phyloP scores from a whole-genome alignment of 2,797 vertebrate genomes.

The Premnoplex brunnescens region DNA sequence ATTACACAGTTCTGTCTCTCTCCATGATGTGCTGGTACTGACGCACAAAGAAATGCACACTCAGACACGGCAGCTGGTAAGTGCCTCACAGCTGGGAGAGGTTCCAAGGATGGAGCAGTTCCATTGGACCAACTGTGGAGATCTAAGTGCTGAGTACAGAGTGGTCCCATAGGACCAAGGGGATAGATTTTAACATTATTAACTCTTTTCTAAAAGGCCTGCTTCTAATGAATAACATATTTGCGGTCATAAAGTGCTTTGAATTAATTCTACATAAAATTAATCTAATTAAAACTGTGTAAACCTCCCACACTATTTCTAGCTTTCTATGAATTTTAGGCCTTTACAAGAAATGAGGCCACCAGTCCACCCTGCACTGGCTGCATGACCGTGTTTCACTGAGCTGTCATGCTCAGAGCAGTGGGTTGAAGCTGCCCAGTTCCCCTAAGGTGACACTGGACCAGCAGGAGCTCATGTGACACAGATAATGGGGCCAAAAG shows the following conservation, averaged over 20 bases:
- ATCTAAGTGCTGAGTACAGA: background rate
- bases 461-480: background rate
- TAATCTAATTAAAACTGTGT: background rate
- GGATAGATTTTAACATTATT: background rate
- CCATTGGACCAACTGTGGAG: background rate
- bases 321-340: background rate
- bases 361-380: background rate
- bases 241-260: background rate
- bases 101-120: background rate
- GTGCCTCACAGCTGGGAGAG: background rate
- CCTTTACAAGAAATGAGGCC: background rate
- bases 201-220: background rate
- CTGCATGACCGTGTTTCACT: background rate
- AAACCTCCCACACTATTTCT: background rate
- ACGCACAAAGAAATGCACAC: background rate
- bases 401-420: background rate
- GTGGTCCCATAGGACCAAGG: background rate
- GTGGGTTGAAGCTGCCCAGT: background rate
- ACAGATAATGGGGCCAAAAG: background rate
- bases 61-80: background rate
- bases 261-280: background rate
- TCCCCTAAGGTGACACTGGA: background rate
- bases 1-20: background rate
- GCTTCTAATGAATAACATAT: background rate
- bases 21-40: background rate